Percentiles rank a stretch among this genome's conserved stretches.
These are phyloP conservation scores for Drosophila nigrodunni DNA, from an alignment of 1,140 invertebrate genomes.

Conservation along the genomic window DNA sequence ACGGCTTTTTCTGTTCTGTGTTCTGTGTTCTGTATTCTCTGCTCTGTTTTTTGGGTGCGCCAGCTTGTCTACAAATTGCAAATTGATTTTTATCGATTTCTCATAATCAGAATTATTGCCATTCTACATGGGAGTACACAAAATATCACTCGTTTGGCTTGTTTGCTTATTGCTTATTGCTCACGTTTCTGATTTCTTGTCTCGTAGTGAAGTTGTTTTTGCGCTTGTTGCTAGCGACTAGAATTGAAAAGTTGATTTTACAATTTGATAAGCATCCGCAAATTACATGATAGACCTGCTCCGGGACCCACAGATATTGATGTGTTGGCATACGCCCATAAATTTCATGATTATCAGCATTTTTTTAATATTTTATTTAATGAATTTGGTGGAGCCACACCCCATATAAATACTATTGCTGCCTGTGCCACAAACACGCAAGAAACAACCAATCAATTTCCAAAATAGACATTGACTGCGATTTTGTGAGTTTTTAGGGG, in stretches of 20 bases:
- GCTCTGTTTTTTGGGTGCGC: constrained; percentile 48
- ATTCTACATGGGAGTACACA: constrained; percentile 49
- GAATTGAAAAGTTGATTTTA: constrained; percentile 79
- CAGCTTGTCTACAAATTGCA: constrained; percentile 75
- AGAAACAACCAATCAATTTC: constrained; percentile 29
- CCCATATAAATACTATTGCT: constrained; percentile 17
- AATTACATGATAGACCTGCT: constrained; percentile 76
- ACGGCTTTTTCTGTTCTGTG: not conserved
- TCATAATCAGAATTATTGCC: constrained; percentile 75
- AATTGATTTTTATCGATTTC: constrained; percentile 81
- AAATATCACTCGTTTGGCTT: constrained; percentile 73
- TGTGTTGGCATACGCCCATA: constrained; percentile 66
- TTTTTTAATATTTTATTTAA: constrained; percentile 43
- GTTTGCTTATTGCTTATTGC: constrained; percentile 72
- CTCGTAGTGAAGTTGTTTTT: no score
- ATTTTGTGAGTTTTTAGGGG: constrained; percentile 32
- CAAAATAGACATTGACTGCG: constrained; percentile 18
- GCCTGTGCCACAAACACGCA: constrained; percentile 30
- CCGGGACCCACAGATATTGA: constrained; percentile 40
- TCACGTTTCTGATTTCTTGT: constrained; percentile 61
- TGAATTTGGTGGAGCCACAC: constrained; percentile 65
- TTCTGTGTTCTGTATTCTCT: not conserved
- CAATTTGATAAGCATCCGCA: constrained; percentile 79
- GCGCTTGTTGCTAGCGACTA: constrained; percentile 2
- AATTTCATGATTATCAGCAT: constrained; percentile 69